Evolutionary conservation across 2,888 invertebrate genomes (phyloP).

Genomic region (Tenthredo amoena): DNA sequence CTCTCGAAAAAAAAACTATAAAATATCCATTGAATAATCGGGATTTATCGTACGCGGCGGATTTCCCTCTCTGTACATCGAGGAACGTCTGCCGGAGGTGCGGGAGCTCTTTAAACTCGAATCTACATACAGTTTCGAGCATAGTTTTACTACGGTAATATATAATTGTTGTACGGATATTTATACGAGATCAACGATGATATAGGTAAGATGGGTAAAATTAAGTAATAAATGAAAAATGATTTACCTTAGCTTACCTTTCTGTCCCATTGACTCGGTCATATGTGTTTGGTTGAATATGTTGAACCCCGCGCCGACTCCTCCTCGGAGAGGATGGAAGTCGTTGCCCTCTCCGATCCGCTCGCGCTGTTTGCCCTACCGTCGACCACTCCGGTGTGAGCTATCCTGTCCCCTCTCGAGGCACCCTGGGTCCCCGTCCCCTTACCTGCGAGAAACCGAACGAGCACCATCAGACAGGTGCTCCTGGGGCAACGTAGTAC

Average conservation of each 20-base stretch:
- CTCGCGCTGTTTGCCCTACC: slow-evolving; percentile 60
- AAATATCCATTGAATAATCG: background rate
- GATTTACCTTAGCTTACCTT: background rate
- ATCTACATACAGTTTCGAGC: background rate
- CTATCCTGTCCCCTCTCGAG: slow-evolving; percentile 55
- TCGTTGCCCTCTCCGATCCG: slow-evolving; percentile 76
- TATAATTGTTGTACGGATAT: background rate
- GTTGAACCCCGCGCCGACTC: slow-evolving; percentile 64
- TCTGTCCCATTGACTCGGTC: slow-evolving; percentile 43
- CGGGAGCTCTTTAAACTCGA: background rate
- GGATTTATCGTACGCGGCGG: background rate
- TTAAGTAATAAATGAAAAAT: background rate
- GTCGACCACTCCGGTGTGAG: slow-evolving; percentile 61
- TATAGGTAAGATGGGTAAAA: slow-evolving; percentile 28
- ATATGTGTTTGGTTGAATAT: slow-evolving; percentile 70
- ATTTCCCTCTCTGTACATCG: background rate
- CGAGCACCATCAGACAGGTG: slow-evolving; percentile 47
- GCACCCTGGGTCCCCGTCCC: slow-evolving; percentile 54
- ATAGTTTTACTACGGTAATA: background rate
- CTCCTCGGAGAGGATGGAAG: slow-evolving; percentile 59
- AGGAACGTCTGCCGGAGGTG: background rate
- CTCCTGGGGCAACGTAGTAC: slow-evolving; percentile 55
- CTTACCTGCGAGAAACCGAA: slow-evolving; percentile 18
- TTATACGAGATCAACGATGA: background rate
- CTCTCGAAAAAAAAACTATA: too few relatives aligned